A percentile compares a stretch with the other conserved stretches of the same genome.
These are phyloP conservation scores for Drosophila novamexicana DNA, from an alignment of 1,140 invertebrate genomes.

Conservation along the genomic window DNA sequence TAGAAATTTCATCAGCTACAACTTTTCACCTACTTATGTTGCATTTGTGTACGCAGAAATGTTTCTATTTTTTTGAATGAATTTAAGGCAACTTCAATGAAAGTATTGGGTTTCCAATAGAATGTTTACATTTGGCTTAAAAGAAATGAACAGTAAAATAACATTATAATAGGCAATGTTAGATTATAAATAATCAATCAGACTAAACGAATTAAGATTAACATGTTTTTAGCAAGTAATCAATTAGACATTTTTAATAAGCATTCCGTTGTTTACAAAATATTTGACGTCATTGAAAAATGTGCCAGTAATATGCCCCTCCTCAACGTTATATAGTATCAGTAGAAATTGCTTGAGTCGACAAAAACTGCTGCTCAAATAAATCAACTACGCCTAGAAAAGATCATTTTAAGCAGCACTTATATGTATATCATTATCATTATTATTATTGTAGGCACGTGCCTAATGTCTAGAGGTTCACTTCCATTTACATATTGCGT, in stretches of 20 bases:
- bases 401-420: constrained; percentile 5
- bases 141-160: too few relatives aligned
- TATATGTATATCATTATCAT: neutral
- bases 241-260: constrained; percentile 9
- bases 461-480: neutral
- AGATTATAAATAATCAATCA: too few relatives aligned
- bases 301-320: constrained; percentile 12
- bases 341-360: neutral
- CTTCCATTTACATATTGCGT: neutral
- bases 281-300: constrained; percentile 6
- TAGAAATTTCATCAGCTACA: constrained; percentile 66
- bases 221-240: neutral
- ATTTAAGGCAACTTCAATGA: constrained; percentile 9
- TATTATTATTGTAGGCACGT: neutral
- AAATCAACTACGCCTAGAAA: neutral
- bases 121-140: neutral
- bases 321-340: neutral
- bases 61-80: constrained; percentile 1
- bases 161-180: neutral
- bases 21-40: neutral
- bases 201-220: neutral
- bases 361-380: neutral
- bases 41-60: constrained; percentile 32
- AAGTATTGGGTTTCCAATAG: constrained; percentile 2
- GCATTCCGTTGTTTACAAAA: neutral